phyloP scores from a whole-genome alignment of 2,797 vertebrate genomes.

The Helostoma temminkii region DNA sequence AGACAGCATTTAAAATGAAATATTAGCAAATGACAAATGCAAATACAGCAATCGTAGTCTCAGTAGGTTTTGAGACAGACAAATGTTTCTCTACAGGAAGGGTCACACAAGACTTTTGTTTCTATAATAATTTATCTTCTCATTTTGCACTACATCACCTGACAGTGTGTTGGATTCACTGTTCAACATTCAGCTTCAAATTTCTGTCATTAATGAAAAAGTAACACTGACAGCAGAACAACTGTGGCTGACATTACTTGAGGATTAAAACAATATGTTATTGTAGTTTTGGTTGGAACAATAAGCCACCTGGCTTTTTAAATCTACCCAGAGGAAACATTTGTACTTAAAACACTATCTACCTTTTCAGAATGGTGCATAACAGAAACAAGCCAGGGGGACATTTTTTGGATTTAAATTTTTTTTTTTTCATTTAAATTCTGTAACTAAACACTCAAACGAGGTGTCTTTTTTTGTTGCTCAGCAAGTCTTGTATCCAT shows the following conservation, averaged over 20 bases:
- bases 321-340: conserved; percentile 18
- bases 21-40: conserved; percentile 14
- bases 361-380: conserved; percentile 3
- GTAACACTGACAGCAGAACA: conserved; percentile 26
- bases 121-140: not conserved
- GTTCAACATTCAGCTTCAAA: not conserved
- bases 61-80: conserved; percentile 1
- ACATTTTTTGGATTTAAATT: not conserved
- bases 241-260: conserved; percentile 37
- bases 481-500: conserved; percentile 24
- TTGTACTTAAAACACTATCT: not conserved
- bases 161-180: not conserved
- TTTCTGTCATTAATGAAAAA: conserved; percentile 29
- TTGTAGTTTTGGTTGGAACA: conserved; percentile 22
- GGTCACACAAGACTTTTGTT: conserved; percentile 1
- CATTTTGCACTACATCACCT: not conserved
- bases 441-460: not conserved
- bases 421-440: conserved; percentile 2
- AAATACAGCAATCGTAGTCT: not conserved
- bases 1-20: conserved; percentile 3
- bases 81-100: not conserved
- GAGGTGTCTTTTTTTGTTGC: conserved; percentile 13
- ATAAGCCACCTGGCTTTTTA: conserved; percentile 35
- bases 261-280: conserved; percentile 19
- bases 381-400: not conserved